Base-by-base conservation (phyloP, 2,888 invertebrate genomes). In the Escarpia spicata region DNA sequence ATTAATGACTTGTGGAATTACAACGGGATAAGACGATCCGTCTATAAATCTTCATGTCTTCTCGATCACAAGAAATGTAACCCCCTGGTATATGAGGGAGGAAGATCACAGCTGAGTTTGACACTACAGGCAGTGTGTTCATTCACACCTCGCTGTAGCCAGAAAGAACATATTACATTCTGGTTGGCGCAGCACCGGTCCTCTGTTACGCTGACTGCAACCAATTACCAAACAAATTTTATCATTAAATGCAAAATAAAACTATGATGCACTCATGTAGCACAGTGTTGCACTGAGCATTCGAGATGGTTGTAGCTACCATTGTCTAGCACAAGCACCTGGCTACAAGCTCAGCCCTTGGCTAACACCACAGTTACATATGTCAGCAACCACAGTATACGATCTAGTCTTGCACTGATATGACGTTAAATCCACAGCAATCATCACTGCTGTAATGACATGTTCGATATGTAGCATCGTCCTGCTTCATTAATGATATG, bases 201-300 rank as follows among this genome's bases (percentile, higher is more conserved):
- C 75, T 52, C 15, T 52, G 52, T 52, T 52, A 52, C 9, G 52
- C 52, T 52, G 0, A 52, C 52, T 52, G 52, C 52, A 52, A 52
- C 52, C 52, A 6, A 75, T 75, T 75, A 75, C n/a, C 1, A 4
- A 75, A 75, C 75, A 75, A 75, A 75, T 75, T 75, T 3, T 26
- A 75, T 75, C n/a, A 26, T 75, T 75, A 75, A 75, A 75, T 75
- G 75, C 75, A 75, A 75, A 75, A 75, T 75, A 75, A 75, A 75
- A 75, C n/a, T 19, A 26, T n/a, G 6, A 75, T 26, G 75, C 75
- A 75, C 19, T 75, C 75, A 26, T n/a, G 75, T 75, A 75, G n/a
- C 75, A 6, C 19, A 12, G 52, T 19, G 75, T 75, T 75, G n/a
- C 26, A 75, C 2, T 75, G 75, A 75, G 26, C 75, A 75, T 19